These are phyloP conservation scores for Paedocypris micromegethes DNA, from an alignment of 2,797 vertebrate species.

Conservation along the genomic window DNA sequence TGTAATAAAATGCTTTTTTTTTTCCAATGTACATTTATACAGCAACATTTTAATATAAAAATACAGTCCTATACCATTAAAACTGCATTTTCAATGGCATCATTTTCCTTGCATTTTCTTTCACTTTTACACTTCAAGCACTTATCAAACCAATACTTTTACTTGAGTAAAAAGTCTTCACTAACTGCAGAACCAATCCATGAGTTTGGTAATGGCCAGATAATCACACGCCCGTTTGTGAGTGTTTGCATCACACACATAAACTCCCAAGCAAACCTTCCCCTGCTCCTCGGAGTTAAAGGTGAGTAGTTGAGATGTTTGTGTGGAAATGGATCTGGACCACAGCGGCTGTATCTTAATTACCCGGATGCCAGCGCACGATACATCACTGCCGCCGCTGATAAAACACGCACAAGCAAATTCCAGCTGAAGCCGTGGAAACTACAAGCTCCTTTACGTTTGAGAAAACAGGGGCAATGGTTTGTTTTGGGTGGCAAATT, in stretches of 20 bases:
- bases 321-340: slow-evolving; percentile 19
- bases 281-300: not conserved
- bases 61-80: too few relatives aligned
- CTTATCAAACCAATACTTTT: too few relatives aligned
- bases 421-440: not conserved
- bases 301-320: slow-evolving; percentile 5
- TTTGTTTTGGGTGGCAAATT: too few relatives aligned
- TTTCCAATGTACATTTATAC: too few relatives aligned
- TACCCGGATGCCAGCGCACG: slow-evolving; percentile 2
- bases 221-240: slow-evolving; percentile 46
- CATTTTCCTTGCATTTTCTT: too few relatives aligned
- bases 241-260: slow-evolving; percentile 10
- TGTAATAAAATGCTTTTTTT: too few relatives aligned
- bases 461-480: too few relatives aligned
- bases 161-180: too few relatives aligned
- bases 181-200: slow-evolving; percentile 53
- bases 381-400: not conserved
- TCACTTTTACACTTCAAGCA: too few relatives aligned
- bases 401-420: not conserved
- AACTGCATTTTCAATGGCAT: too few relatives aligned
- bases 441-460: not conserved
- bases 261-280: too few relatives aligned
- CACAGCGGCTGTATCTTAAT: slow-evolving; percentile 22
- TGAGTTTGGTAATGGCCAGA: slow-evolving; percentile 40
- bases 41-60: too few relatives aligned